A percentile compares a stretch with the other conserved stretches of the same genome.
These are phyloP conservation scores for Boloria selene DNA, from an alignment of 2,888 invertebrate species.

Conservation along the genomic window DNA sequence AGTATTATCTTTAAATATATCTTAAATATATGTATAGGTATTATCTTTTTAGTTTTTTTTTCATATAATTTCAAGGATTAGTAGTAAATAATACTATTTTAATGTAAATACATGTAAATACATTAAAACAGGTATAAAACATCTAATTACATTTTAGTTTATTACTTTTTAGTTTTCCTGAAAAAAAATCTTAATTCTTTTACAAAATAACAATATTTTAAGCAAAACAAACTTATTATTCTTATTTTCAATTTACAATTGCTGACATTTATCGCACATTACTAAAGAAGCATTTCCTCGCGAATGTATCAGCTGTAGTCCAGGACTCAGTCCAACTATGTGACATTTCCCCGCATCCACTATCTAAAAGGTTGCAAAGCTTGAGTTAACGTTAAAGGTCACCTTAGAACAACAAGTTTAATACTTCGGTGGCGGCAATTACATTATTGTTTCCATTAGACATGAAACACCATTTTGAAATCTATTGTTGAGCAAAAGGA, in stretches of 20 bases:
- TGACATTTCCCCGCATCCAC: constrained; percentile 78
- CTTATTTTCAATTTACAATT: constrained; percentile 1
- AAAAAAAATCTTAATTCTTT: too few species aligned
- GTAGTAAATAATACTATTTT: too few species aligned
- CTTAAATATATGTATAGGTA: neutral
- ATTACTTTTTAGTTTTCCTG: too few species aligned
- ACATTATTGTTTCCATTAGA: constrained; percentile 29
- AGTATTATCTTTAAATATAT: neutral
- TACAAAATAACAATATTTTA: neutral
- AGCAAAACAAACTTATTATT: neutral
- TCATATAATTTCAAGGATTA: too few species aligned
- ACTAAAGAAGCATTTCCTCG: constrained; percentile 21
- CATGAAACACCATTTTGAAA: constrained; percentile 19
- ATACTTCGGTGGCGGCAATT: constrained; percentile 50
- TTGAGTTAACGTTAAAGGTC: constrained; percentile 70
- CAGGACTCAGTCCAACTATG: constrained; percentile 78
- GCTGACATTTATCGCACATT: constrained; percentile 18
- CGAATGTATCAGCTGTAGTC: constrained; percentile 56
- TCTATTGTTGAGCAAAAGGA: constrained; percentile 6
- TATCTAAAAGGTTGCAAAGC: constrained; percentile 74
- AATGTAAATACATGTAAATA: too few species aligned
- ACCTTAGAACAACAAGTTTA: constrained; percentile 71
- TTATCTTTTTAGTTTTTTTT: too few species aligned
- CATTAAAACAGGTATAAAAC: too few species aligned
- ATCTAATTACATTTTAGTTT: too few species aligned